Conservation (phyloP, 2,888 invertebrate genomes). For the Aquatica leii region DNA sequence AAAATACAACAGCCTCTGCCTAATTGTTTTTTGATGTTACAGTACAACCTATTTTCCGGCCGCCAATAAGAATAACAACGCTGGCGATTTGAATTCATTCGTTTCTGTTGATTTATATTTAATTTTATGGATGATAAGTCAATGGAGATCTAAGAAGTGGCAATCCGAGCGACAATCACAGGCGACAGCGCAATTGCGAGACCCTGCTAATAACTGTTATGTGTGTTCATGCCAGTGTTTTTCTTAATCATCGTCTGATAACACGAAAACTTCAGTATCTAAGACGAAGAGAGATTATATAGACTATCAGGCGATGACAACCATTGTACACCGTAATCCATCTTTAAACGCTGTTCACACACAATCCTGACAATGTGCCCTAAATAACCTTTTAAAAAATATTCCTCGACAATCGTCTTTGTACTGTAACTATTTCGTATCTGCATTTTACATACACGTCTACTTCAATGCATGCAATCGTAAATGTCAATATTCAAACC, state of each 20-base stretch:
- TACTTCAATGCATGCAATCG: constrained; percentile 28
- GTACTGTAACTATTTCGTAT: constrained; percentile 47
- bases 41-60: constrained; percentile 62
- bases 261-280: constrained; percentile 12
- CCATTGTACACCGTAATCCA: constrained; percentile 23
- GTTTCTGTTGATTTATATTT: constrained; percentile 40
- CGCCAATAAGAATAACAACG: constrained; percentile 58
- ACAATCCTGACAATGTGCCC: constrained; percentile 48
- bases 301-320: constrained; percentile 29
- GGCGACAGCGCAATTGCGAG: constrained; percentile 52
- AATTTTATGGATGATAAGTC: constrained; percentile 36
- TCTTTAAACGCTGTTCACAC: constrained; percentile 27
- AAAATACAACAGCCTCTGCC: constrained; percentile 52
- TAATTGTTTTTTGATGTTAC: constrained; percentile 59
- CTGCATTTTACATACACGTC: constrained; percentile 40
- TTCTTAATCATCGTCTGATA: constrained; percentile 47
- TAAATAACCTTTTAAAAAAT: constrained; percentile 56
- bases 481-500: constrained; percentile 34
- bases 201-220: constrained; percentile 47
- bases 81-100: constrained; percentile 50
- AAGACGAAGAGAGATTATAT: constrained; percentile 17
- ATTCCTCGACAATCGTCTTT: constrained; percentile 59
- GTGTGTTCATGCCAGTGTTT: constrained; percentile 53
- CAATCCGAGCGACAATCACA: constrained; percentile 58
- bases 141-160: constrained; percentile 53